A percentile compares a stretch with the other conserved stretches of the same genome.
phyloP scores from a whole-genome alignment of 1,140 invertebrate genomes.

The Drosophila ironensis region DNA sequence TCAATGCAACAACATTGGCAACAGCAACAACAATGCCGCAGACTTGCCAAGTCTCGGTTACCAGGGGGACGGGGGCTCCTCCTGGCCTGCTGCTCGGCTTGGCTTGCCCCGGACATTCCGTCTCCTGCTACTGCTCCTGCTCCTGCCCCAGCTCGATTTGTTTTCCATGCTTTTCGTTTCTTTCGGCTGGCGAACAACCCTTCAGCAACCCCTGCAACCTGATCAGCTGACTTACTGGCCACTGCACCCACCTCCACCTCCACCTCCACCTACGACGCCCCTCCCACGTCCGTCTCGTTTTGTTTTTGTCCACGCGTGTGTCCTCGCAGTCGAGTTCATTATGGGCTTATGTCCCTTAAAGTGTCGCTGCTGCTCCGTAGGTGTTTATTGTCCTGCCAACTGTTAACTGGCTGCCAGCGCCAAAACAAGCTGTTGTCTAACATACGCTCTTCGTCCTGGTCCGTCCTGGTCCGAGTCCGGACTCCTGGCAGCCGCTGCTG shows the following conservation, averaged over 20 bases:
- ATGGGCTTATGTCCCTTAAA: conserved; percentile 67
- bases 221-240: conserved; percentile 72
- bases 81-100: too few relatives aligned
- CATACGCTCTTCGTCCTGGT: conserved; percentile 20
- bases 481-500: too few relatives aligned
- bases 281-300: conserved; percentile 20
- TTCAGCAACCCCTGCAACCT: conserved; percentile 66
- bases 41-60: conserved; percentile 38
- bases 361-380: conserved; percentile 49
- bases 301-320: conserved; percentile 62
- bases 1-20: conserved; percentile 48
- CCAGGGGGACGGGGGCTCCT: conserved; percentile 10
- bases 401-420: conserved; percentile 37
- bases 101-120: conserved; percentile 19
- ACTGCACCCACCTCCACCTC: conserved; percentile 30
- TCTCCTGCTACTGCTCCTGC: not conserved
- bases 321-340: conserved; percentile 71
- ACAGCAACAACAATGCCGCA: conserved; percentile 33
- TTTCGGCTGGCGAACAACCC: conserved; percentile 37
- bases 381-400: conserved; percentile 71
- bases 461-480: too few relatives aligned
- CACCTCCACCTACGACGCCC: not conserved
- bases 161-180: conserved; percentile 4
- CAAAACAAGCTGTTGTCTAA: conserved; percentile 66
- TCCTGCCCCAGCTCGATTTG: not conserved